phyloP scores from a whole-genome alignment of 2,888 invertebrate genomes.

The Trichopoda pennipes region DNA sequence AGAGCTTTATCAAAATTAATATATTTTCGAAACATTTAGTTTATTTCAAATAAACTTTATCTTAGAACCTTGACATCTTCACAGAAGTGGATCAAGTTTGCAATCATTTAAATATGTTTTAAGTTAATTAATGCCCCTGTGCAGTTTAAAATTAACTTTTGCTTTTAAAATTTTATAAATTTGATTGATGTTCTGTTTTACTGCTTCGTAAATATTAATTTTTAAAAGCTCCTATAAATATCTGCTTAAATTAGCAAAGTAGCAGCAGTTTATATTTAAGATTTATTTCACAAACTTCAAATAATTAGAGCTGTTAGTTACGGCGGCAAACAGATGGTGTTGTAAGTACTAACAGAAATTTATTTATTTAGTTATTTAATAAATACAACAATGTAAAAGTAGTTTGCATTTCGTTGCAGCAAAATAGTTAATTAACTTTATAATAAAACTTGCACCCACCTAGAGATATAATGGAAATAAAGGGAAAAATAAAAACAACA shows the following conservation, averaged over 20 bases:
- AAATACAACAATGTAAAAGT: conserved; percentile 11
- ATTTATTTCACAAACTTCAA: conserved; percentile 41
- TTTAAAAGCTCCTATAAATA: conserved; percentile 35
- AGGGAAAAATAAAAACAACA: conserved; percentile 30
- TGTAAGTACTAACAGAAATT: background rate
- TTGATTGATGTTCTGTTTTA: conserved; percentile 50
- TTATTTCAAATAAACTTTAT: background rate
- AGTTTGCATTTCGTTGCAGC: conserved; percentile 36
- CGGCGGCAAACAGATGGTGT: conserved; percentile 2
- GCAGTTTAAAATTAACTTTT: background rate
- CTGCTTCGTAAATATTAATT: background rate
- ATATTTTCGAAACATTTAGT: background rate
- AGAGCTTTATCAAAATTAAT: no score
- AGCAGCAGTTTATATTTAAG: conserved; percentile 30
- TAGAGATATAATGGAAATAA: conserved; percentile 9
- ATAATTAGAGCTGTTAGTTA: conserved; percentile 31
- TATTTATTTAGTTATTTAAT: background rate
- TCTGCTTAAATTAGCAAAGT: conserved; percentile 14
- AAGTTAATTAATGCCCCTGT: conserved; percentile 9
- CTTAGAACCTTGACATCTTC: conserved; percentile 42
- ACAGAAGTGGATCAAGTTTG: conserved; percentile 41
- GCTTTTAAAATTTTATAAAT: background rate
- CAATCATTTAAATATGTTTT: conserved; percentile 4
- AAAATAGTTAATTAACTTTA: conserved; percentile 55
- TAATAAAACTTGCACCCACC: conserved; percentile 34